Percentiles rank a stretch among this genome's conserved stretches.
Conservation (phyloP, 2,113 vertebrate species). For the Stictonetta naevosa region DNA sequence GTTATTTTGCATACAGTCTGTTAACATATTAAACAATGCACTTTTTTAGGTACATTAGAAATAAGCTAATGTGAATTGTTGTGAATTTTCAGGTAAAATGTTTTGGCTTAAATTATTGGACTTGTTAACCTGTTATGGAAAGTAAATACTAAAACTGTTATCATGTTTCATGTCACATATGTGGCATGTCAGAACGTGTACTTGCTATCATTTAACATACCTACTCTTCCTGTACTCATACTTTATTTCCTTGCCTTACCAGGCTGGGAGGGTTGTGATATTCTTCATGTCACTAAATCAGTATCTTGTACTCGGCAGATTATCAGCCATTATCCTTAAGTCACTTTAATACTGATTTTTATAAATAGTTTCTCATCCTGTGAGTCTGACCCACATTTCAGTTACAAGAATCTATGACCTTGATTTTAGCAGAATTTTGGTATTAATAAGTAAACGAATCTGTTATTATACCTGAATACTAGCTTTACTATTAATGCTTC, state of each 20-base stretch:
- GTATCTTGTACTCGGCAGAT: neutral
- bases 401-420: neutral
- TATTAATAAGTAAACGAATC: rapidly evolving
- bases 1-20: neutral
- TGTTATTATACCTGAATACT: neutral
- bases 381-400: neutral
- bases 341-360: neutral
- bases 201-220: neutral
- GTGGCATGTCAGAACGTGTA: neutral
- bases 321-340: neutral
- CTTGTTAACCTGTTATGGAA: neutral
- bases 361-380: neutral
- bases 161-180: neutral
- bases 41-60: neutral
- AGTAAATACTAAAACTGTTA: neutral
- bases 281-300: neutral
- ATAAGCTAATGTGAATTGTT: neutral
- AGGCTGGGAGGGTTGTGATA: neutral
- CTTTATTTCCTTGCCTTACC: neutral
- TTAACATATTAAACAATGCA: neutral
- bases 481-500: neutral
- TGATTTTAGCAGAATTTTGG: neutral
- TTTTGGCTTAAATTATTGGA: neutral
- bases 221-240: neutral
- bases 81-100: neutral